Base-by-base conservation (phyloP, 2,888 invertebrate genomes). In the Drosophila mimetica region DNA sequence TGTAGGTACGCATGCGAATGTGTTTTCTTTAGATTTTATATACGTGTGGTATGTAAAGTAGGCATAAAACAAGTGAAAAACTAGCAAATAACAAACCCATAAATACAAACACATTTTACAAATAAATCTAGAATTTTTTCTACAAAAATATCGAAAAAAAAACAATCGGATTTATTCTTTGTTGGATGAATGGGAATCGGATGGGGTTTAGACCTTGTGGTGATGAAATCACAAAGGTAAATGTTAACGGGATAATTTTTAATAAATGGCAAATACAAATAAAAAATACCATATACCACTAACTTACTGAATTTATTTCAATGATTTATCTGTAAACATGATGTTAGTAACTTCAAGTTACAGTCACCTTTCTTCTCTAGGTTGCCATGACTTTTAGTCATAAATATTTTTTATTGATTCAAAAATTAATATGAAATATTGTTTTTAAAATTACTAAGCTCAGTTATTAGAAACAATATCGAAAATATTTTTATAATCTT, bases 11-110 rank as follows among this genome's bases (percentile, higher is more conserved):
- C 75, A 65, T 58, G 73, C 42, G 48, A 59, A 74, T 75, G 79
- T 70, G 64, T 77, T 65, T 69, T 71, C 63, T 65, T 58, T 74
- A 79, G 86, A 77, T 64, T 73, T 75, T 76, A 84, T 79, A 70
- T 71, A 76, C 65, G 70, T 65, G 78, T 75, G 80, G 80, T 79
- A 78, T 86, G 71, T 89, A 82, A 79, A 80, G 67, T 80, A 88
- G 76, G 53, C 44, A 71, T 67, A 53, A 77, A 53, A 54, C 39
- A 79, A 67, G 74, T 75, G 50, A 82, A 53, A 37, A 16, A 55
- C 60, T 42, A 72, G 66, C 50, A 20, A 69, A 44, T 61, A 69
- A 47, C 42, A 30, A 61, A 70, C 71, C 55, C 46, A 76, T 69
- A 77, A 76, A 85, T 64, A 66, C 59, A 83, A 76, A 57, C 53